Percentiles rank a stretch among this genome's conserved stretches.
Conservation (phyloP, 2,888 invertebrate species). For the Arrhopalites spinosus region DNA sequence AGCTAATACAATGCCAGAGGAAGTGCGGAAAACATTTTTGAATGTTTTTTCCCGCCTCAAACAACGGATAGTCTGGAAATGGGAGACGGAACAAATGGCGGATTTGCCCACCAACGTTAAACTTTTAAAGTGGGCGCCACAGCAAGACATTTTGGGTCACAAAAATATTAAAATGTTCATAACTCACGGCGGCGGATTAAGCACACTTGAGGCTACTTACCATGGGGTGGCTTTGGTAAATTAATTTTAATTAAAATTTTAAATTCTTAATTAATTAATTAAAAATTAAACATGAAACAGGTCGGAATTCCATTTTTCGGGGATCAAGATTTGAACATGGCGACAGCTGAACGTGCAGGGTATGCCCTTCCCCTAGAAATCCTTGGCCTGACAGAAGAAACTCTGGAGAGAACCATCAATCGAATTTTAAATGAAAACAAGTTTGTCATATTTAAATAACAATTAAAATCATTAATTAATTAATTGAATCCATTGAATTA, state of each 20-base stretch:
- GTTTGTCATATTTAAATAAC: too few relatives aligned
- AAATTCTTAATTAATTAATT: background rate
- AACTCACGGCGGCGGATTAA: background rate
- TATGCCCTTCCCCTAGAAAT: conserved; percentile 15
- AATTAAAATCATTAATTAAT: too few relatives aligned
- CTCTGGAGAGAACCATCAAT: background rate
- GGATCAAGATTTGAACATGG: conserved; percentile 19
- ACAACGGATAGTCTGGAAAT: conserved; percentile 2
- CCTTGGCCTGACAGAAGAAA: background rate
- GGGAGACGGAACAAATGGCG: background rate
- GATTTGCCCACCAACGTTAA: conserved; percentile 1
- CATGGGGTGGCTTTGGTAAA: background rate
- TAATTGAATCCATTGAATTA: too few relatives aligned
- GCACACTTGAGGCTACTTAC: background rate
- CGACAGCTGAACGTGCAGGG: background rate
- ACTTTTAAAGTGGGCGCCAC: background rate
- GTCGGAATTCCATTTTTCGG: conserved; percentile 9
- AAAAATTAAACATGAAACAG: too few relatives aligned
- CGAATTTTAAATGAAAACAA: background rate
- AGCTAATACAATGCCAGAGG: background rate
- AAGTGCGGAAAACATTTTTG: background rate
- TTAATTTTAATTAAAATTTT: too few relatives aligned
- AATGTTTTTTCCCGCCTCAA: background rate
- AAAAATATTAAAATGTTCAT: background rate
- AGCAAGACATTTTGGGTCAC: background rate